phyloP scores from a whole-genome alignment of 2,888 invertebrate genomes.

The Synergus gifuensis region DNA sequence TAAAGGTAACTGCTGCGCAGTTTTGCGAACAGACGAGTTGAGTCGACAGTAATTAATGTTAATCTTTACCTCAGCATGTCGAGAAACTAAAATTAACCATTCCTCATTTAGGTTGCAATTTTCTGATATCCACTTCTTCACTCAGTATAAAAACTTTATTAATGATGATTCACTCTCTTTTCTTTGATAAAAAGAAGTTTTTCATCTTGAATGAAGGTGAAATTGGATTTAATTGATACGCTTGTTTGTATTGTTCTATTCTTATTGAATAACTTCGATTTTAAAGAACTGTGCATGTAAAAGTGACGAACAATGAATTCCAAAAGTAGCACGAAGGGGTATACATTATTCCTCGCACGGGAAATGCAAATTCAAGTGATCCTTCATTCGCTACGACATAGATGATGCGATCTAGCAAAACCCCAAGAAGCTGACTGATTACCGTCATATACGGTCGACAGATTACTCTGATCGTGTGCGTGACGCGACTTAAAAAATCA shows the following conservation, averaged over 20 bases:
- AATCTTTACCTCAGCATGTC: background rate
- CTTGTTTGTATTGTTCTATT: too few species aligned
- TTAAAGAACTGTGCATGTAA: constrained; percentile 36
- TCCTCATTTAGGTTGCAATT: background rate
- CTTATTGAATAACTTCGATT: too few species aligned
- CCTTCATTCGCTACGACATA: constrained; percentile 61
- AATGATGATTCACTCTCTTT: background rate
- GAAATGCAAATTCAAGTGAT: constrained; percentile 71
- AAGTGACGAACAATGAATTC: constrained; percentile 52
- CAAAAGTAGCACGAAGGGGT: constrained; percentile 53
- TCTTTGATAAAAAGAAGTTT: background rate
- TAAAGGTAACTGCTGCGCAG: constrained; percentile 4
- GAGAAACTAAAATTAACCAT: background rate
- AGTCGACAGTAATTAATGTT: background rate
- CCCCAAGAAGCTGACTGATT: constrained; percentile 68
- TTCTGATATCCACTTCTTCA: background rate
- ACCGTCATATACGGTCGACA: constrained; percentile 67
- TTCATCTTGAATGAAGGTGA: too few species aligned
- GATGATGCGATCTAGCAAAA: constrained; percentile 63
- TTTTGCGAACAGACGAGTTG: background rate
- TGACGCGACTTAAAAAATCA: constrained; percentile 65
- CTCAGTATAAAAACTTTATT: background rate
- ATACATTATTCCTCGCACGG: constrained; percentile 71
- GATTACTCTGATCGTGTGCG: constrained; percentile 68
- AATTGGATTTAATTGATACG: too few species aligned